Percentiles rank a stretch among this genome's conserved stretches.
Conservation (phyloP, 2,888 invertebrate genomes). For the Epistrophe eligans region DNA sequence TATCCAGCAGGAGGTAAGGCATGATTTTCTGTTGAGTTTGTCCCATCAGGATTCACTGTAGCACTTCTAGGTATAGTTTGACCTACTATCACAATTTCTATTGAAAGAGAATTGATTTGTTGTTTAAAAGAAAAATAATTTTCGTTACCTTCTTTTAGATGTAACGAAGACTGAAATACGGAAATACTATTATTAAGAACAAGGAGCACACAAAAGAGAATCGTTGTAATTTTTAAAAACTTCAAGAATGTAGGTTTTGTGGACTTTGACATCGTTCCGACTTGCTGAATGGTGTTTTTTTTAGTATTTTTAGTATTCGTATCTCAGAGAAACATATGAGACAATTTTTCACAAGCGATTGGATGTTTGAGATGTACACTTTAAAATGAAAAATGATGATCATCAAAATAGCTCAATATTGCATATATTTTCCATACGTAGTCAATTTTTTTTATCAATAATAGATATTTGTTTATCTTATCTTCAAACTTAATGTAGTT, state of each 20-base stretch:
- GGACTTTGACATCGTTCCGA: neutral
- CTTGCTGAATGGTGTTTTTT: neutral
- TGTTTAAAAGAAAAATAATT: neutral
- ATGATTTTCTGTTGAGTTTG: neutral
- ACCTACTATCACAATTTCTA: neutral
- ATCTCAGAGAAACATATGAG: neutral
- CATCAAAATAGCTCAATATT: neutral
- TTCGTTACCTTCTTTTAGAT: neutral
- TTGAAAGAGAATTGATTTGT: neutral
- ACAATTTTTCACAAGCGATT: neutral
- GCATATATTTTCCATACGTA: neutral
- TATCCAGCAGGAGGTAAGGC: conserved; percentile 78
- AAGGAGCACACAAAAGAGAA: neutral
- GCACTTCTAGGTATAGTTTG: neutral
- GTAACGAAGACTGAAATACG: neutral
- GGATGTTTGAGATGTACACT: neutral
- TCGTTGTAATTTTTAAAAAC: neutral
- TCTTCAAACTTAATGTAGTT: neutral
- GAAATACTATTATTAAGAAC: neutral
- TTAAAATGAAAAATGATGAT: neutral
- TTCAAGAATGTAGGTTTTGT: neutral
- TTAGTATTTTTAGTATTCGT: too few relatives aligned
- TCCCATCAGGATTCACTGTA: too few relatives aligned
- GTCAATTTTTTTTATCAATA: neutral
- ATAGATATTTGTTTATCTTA: neutral